A percentile compares a stretch with the other conserved stretches of the same genome.
phyloP scores from a whole-genome alignment of 2,113 vertebrate species.

The Himantopus leucocephalus region DNA sequence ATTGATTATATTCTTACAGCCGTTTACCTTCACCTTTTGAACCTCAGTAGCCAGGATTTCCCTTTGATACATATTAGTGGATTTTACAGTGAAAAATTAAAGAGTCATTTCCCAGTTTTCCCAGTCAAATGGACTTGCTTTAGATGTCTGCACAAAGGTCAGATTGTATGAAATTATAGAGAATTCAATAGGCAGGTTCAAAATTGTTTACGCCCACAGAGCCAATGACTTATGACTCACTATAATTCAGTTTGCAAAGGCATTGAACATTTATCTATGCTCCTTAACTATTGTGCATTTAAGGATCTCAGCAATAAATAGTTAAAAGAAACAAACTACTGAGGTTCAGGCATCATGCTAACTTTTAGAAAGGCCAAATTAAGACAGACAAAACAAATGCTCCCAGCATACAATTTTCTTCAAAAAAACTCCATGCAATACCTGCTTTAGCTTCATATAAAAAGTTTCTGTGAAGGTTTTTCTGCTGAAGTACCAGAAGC shows the following conservation, averaged over 20 bases:
- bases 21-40: neutral
- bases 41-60: neutral
- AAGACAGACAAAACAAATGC: neutral
- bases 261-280: neutral
- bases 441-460: slow-evolving; percentile 93
- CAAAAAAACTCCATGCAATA: slow-evolving; percentile 35
- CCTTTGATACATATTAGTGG: neutral
- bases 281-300: neutral
- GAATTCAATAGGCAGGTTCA: neutral
- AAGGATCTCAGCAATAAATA: neutral
- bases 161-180: neutral
- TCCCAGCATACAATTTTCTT: neutral
- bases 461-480: slow-evolving; percentile 95
- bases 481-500: slow-evolving; percentile 99
- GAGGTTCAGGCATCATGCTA: neutral
- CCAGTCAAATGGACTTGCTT: neutral
- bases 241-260: neutral
- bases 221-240: neutral
- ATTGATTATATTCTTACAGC: neutral
- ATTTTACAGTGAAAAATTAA: neutral
- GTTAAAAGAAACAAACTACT: neutral
- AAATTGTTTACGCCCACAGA: neutral
- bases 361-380: neutral
- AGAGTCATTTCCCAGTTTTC: neutral
- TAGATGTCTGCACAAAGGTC: neutral